These are phyloP conservation scores for Ophonus ardosiacus DNA, from an alignment of 2,888 invertebrate genomes.

Conservation along the genomic window DNA sequence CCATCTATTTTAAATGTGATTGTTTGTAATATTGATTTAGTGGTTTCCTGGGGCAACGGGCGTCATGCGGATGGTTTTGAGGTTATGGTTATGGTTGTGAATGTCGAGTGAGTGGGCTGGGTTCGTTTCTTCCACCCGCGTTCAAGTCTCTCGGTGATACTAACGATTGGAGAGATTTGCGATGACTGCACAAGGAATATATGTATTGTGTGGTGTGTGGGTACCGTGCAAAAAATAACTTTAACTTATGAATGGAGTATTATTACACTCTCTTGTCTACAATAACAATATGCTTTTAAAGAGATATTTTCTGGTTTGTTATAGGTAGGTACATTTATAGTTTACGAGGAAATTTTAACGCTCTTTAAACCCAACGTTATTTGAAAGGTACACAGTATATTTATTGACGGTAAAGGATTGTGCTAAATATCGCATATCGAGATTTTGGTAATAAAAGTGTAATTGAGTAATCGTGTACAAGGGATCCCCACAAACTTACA, in stretches of 20 bases:
- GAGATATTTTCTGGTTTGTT: not conserved
- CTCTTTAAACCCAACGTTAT: no score
- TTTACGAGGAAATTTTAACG: not conserved
- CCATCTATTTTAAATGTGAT: constrained; percentile 57
- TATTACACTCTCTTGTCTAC: not conserved
- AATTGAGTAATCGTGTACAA: no score
- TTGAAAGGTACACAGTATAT: no score
- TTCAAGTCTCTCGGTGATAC: constrained; percentile 28
- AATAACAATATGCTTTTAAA: not conserved
- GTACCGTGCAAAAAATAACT: not conserved
- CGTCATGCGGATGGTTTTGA: constrained; percentile 14
- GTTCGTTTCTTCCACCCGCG: constrained; percentile 50
- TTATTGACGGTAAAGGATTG: no score
- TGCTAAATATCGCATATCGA: no score
- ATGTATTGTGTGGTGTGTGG: not conserved
- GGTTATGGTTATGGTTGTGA: constrained; percentile 3
- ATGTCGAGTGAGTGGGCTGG: constrained; percentile 22
- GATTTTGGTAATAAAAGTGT: no score
- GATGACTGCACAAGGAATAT: not conserved
- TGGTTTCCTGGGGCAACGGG: constrained; percentile 21
- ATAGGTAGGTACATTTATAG: not conserved
- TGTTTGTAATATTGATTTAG: constrained; percentile 62
- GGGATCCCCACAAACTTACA: no score
- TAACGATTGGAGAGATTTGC: constrained; percentile 1
- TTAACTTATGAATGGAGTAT: not conserved